Conservation (phyloP, 64 coral and sea anemone species). For the Montipora efflorescens region DNA sequence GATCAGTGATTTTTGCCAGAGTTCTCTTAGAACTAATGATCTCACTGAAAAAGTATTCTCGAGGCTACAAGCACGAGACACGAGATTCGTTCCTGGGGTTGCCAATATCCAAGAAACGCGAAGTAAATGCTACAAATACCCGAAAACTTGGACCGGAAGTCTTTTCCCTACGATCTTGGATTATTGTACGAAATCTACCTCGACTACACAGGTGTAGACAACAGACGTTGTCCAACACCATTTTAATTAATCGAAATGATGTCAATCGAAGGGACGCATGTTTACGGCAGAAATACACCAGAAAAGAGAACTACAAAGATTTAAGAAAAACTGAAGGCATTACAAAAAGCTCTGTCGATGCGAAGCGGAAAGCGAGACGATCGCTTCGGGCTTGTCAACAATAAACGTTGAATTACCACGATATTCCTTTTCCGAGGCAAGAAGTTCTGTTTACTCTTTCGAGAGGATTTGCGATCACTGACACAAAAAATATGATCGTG, state of each 20-base stretch:
- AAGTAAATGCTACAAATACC: not conserved
- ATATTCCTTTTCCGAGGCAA: not conserved
- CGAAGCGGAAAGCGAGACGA: not conserved
- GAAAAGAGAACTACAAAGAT: not conserved
- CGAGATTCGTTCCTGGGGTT: not conserved
- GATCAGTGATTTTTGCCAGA: conserved; percentile 41
- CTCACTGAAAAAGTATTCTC: conserved; percentile 67
- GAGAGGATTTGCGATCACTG: not conserved
- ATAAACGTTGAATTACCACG: not conserved
- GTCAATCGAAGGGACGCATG: too few species aligned
- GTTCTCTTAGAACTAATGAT: conserved; percentile 62
- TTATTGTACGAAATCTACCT: not conserved
- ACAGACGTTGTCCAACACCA: not conserved
- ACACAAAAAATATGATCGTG: not conserved
- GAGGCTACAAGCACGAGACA: not conserved
- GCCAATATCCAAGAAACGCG: not conserved
- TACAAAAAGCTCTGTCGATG: too few species aligned
- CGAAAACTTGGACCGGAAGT: conserved; percentile 3
- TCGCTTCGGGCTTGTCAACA: not conserved
- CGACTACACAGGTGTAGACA: not conserved
- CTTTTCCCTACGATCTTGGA: conserved; percentile 17
- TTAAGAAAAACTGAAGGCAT: not conserved
- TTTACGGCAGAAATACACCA: not conserved
- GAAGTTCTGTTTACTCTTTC: not conserved
- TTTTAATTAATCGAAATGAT: not conserved